These are phyloP conservation scores for Panagrolaimus sp. DNA, from an alignment of 1,140 invertebrate genomes.

Conservation along the genomic window DNA sequence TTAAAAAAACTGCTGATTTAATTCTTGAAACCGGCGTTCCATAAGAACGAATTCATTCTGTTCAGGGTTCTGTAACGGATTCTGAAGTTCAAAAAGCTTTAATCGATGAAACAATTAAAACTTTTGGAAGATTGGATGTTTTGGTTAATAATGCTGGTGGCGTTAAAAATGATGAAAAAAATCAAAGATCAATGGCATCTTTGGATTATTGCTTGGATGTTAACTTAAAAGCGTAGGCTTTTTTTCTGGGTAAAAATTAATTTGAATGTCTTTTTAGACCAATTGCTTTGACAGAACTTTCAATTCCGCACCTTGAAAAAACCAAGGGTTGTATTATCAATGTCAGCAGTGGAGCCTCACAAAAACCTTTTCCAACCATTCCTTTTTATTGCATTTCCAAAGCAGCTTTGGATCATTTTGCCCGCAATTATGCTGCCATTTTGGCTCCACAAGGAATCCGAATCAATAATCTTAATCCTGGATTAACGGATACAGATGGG, in stretches of 20 bases:
- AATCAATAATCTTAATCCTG: conserved; percentile 1
- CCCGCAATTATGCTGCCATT: too few relatives aligned
- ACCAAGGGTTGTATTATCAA: too few relatives aligned
- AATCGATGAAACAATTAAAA: background rate
- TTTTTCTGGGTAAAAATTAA: too few relatives aligned
- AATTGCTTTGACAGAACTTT: too few relatives aligned
- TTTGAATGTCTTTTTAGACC: too few relatives aligned
- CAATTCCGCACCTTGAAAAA: too few relatives aligned
- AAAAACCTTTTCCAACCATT: too few relatives aligned
- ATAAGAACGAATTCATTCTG: background rate
- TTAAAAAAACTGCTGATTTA: background rate
- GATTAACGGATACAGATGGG: background rate
- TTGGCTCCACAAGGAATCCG: background rate
- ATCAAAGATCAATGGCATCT: background rate
- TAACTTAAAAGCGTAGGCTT: too few relatives aligned
- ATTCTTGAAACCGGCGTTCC: background rate
- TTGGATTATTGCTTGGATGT: too few relatives aligned
- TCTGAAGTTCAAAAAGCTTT: background rate
- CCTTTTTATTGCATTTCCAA: too few relatives aligned
- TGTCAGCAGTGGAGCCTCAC: too few relatives aligned
- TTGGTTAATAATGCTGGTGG: conserved; percentile 1
- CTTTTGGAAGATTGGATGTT: background rate
- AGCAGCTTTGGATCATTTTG: too few relatives aligned
- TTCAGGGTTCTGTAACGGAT: background rate
- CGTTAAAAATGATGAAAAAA: background rate